A percentile compares a stretch with the other conserved stretches of the same genome.
Evolutionary conservation across 2,113 vertebrate species (phyloP).

Genomic region (Channa maculata): DNA sequence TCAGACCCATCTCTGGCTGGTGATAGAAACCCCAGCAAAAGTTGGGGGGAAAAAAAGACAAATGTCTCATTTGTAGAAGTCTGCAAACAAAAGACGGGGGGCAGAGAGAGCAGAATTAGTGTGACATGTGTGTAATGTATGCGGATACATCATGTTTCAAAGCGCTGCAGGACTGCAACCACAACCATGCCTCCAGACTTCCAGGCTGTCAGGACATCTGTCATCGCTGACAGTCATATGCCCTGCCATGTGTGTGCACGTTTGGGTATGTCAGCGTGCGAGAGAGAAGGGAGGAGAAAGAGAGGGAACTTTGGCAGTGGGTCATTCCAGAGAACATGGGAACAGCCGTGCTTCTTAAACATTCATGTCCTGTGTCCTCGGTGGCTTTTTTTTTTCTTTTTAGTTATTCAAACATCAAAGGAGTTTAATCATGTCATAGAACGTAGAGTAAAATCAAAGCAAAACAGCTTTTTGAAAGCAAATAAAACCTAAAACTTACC

Average conservation of each 20-base stretch:
- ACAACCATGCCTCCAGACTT: conserved; percentile 78
- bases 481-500: too few species aligned
- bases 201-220: conserved; percentile 85
- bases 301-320: conserved; percentile 65
- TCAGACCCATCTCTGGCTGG: background rate
- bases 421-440: conserved; percentile 5
- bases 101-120: conserved; percentile 26
- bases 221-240: conserved; percentile 82
- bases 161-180: conserved; percentile 75
- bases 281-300: conserved; percentile 1
- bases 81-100: conserved; percentile 32
- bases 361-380: conserved; percentile 70
- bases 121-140: conserved; percentile 76
- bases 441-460: background rate
- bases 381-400: conserved; percentile 1
- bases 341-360: conserved; percentile 75
- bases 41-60: background rate
- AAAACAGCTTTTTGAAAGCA: too few species aligned
- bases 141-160: conserved; percentile 79
- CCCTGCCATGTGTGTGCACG: conserved; percentile 48
- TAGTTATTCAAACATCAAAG: conserved; percentile 46
- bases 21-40: background rate
- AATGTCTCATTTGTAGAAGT: background rate
- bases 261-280: conserved; percentile 18
- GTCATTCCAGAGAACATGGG: conserved; percentile 59